A percentile compares a stretch with the other conserved stretches of the same genome.
phyloP scores from a whole-genome alignment of 2,888 invertebrate species.

The Amiota mariae region DNA sequence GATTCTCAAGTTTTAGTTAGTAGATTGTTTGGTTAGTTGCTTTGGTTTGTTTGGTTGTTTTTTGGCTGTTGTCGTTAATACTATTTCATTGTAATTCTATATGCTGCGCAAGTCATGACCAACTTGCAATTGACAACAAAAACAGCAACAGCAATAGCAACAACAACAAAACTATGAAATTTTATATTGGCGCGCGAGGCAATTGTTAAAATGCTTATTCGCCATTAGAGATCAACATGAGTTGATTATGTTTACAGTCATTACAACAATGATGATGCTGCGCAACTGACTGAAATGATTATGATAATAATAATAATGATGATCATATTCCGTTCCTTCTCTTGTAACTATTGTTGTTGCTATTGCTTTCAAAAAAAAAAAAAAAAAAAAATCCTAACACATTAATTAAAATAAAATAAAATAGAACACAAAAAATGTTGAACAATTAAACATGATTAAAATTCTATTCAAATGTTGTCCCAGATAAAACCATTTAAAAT shows the following conservation, averaged over 20 bases:
- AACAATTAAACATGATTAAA: conserved; percentile 17
- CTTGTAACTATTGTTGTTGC: conserved; percentile 41
- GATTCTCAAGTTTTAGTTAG: conserved; percentile 51
- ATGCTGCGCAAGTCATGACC: conserved; percentile 59
- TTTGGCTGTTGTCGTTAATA: conserved; percentile 57
- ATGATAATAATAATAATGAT: conserved; percentile 40
- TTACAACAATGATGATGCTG: conserved; percentile 56
- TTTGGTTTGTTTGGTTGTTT: conserved; percentile 58
- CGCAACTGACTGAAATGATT: background rate
- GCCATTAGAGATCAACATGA: conserved; percentile 58
- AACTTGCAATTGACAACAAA: conserved; percentile 40
- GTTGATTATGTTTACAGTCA: conserved; percentile 65
- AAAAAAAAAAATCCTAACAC: background rate
- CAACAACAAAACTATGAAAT: conserved; percentile 63
- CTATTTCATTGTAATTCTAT: conserved; percentile 50
- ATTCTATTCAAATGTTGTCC: conserved; percentile 11
- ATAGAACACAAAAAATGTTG: background rate
- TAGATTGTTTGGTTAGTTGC: conserved; percentile 15
- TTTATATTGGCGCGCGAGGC: conserved; percentile 31
- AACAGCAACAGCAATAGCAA: conserved; percentile 44
- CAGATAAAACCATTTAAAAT: conserved; percentile 54
- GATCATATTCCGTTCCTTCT: conserved; percentile 2
- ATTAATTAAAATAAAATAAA: background rate
- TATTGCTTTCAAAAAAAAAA: background rate
- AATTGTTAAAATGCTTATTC: conserved; percentile 30